A percentile compares a stretch with the other conserved stretches of the same genome.
Evolutionary conservation across 2,888 invertebrate species (phyloP).

Genomic region (Hirtodrosophila histrioides): DNA sequence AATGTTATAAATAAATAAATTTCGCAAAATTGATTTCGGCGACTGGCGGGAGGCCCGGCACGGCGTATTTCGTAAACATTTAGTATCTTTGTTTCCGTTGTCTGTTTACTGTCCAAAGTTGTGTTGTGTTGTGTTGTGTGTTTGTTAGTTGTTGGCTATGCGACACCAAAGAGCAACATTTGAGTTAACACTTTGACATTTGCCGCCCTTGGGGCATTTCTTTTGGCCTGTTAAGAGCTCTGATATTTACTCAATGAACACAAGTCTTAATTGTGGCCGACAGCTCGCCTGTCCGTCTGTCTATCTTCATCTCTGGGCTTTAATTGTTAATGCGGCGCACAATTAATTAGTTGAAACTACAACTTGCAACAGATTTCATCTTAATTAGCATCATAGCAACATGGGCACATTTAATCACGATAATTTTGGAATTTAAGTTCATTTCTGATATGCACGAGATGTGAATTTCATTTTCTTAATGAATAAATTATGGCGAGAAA

Average conservation of each 20-base stretch:
- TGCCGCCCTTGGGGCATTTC: slow-evolving; percentile 13
- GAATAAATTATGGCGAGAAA: slow-evolving; percentile 42
- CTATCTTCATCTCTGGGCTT: slow-evolving; percentile 29
- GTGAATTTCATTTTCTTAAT: slow-evolving; percentile 26
- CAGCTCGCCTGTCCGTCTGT: slow-evolving; percentile 1
- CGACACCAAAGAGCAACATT: slow-evolving; percentile 29
- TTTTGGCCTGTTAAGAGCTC: slow-evolving; percentile 5
- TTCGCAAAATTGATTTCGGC: slow-evolving; percentile 69
- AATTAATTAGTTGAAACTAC: slow-evolving; percentile 64
- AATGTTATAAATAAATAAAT: slow-evolving; percentile 67
- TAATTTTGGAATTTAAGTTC: slow-evolving; percentile 50
- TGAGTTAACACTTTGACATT: slow-evolving; percentile 13
- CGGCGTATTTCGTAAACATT: slow-evolving; percentile 67
- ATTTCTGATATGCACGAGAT: slow-evolving; percentile 31
- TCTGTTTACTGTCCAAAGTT: slow-evolving; percentile 14
- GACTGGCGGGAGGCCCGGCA: slow-evolving; percentile 40
- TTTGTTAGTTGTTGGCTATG: slow-evolving; percentile 37
- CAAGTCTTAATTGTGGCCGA: neutral
- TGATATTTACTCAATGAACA: slow-evolving; percentile 7
- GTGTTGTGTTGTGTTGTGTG: slow-evolving; percentile 5
- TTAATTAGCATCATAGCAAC: slow-evolving; percentile 52
- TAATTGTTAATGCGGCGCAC: slow-evolving; percentile 33
- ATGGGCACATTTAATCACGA: slow-evolving; percentile 53
- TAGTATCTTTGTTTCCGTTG: slow-evolving; percentile 39
- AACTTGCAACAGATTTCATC: slow-evolving; percentile 11